Conservation (phyloP, 1,140 invertebrate species). For the Adelges cooleyi region DNA sequence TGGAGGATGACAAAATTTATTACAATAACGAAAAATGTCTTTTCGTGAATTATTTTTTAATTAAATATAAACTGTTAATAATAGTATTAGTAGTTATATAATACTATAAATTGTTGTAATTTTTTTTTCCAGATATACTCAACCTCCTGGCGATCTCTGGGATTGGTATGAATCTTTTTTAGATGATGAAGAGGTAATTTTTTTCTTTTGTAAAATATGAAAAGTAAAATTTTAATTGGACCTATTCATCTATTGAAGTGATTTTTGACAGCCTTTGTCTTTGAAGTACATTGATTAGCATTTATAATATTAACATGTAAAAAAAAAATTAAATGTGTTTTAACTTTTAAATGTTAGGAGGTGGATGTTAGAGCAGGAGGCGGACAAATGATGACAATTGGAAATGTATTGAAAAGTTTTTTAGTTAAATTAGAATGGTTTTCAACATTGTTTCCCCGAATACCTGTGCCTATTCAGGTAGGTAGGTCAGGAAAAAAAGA, state of each 20-base stretch:
- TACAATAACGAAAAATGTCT: constrained; percentile 8
- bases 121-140: constrained; percentile 66
- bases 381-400: constrained; percentile 86
- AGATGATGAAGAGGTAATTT: constrained; percentile 74
- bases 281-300: no score
- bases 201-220: not conserved
- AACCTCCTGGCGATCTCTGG: constrained; percentile 88
- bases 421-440: constrained; percentile 96
- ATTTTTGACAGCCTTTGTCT: no score
- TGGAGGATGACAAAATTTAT: constrained; percentile 20
- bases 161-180: constrained; percentile 95
- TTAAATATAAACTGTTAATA: no score
- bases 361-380: constrained; percentile 95
- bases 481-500: constrained; percentile 2
- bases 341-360: constrained; percentile 46
- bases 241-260: not conserved
- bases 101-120: no score
- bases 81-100: no score
- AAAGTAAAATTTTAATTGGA: not conserved
- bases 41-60: no score
- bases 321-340: no score
- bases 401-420: constrained; percentile 85
- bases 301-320: no score
- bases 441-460: constrained; percentile 93
- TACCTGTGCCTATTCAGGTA: constrained; percentile 97